Conservation (phyloP, 2,797 vertebrate species). For the Lateolabrax maculatus region DNA sequence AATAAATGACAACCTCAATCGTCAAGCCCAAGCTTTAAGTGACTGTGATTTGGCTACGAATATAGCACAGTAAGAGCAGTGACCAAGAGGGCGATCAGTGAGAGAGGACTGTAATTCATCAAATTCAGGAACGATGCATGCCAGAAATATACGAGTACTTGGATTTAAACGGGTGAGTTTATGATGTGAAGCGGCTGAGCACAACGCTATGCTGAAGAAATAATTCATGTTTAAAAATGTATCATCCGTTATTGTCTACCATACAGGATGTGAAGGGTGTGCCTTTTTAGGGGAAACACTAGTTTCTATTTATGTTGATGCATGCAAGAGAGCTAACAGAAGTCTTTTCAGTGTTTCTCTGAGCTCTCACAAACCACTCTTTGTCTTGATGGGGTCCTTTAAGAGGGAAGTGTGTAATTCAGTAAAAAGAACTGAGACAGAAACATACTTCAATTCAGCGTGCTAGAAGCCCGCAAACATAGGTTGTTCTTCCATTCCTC, state of each 20-base stretch:
- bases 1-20: conserved; percentile 3
- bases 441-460: conserved; percentile 37
- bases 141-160: conserved; percentile 4
- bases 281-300: conserved; percentile 6
- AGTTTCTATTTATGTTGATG: conserved; percentile 12
- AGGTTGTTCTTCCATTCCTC: background rate
- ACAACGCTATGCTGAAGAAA: background rate
- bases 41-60: background rate
- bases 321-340: conserved; percentile 3
- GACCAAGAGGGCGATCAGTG: background rate
- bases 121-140: conserved; percentile 15
- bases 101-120: background rate
- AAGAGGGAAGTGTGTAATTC: conserved; percentile 58
- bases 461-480: conserved; percentile 14
- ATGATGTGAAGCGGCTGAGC: background rate
- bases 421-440: conserved; percentile 47
- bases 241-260: background rate
- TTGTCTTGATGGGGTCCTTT: conserved; percentile 62
- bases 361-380: conserved; percentile 62
- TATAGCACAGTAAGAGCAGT: background rate
- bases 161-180: conserved; percentile 47
- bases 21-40: background rate
- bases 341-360: conserved; percentile 42
- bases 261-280: conserved; percentile 28
- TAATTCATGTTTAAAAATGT: background rate